Percentiles rank a stretch among this genome's conserved stretches.
Evolutionary conservation across 2,888 invertebrate genomes (phyloP).

Genomic region (Lycaena phlaeas): DNA sequence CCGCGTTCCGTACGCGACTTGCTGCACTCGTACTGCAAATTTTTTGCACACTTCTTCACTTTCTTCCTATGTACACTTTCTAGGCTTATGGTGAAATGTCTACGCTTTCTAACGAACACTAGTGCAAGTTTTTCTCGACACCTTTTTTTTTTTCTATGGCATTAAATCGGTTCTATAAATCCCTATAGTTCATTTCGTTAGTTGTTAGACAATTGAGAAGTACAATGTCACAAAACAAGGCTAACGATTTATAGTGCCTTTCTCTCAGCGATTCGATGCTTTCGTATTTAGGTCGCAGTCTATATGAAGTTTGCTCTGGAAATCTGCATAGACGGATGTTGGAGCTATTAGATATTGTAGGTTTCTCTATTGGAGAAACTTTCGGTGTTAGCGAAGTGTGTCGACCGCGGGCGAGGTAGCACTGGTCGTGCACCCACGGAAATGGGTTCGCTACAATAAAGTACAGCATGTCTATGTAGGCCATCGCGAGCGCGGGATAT

Average conservation of each 20-base stretch:
- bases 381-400: constrained; percentile 62
- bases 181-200: not conserved
- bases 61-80: constrained; percentile 70
- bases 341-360: constrained; percentile 64
- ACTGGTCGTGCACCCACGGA: constrained; percentile 58
- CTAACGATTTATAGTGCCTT: constrained; percentile 25
- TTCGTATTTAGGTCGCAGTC: constrained; percentile 55
- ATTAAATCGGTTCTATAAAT: constrained; percentile 40
- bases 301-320: constrained; percentile 61
- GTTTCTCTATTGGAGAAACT: constrained; percentile 70
- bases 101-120: constrained; percentile 66
- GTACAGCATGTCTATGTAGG: constrained; percentile 61
- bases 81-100: constrained; percentile 68
- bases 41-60: constrained; percentile 68
- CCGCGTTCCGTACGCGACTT: constrained; percentile 37
- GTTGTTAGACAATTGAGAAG: not conserved
- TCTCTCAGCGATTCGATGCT: constrained; percentile 43
- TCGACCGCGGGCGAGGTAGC: constrained; percentile 41
- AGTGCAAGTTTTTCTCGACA: constrained; percentile 66
- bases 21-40: constrained; percentile 46
- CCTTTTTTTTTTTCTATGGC: constrained; percentile 54
- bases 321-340: constrained; percentile 71
- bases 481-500: constrained; percentile 49
- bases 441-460: constrained; percentile 65
- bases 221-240: constrained; percentile 26